Evolutionary conservation across 2,113 vertebrate species (phyloP), one percentile per base, ranked within the genome.

Genomic region (human): DNA sequence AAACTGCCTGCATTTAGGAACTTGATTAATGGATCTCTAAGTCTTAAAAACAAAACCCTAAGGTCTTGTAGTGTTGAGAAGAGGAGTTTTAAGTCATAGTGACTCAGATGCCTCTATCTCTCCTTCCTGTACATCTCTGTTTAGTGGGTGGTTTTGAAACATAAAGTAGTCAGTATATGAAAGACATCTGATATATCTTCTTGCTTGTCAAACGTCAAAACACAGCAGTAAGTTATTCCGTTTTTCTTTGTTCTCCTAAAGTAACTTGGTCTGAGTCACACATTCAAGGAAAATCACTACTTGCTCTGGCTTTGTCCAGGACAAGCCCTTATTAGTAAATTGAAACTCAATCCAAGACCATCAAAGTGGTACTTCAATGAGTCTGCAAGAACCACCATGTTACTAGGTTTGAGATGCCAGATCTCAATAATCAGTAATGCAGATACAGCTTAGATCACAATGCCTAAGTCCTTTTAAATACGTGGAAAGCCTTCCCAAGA

Each of bases 21-120:
- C 55, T 5, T 35, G 25, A 38, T 6, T n/a, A n/a, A 52, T 0
- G 2, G 6, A 27, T 12, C 64, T 2, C 0, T 16, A 12, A 38
- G 7, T 78, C 23, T 55, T 45, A 43, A 64, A 73, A 40, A 52
- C 17, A 27, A 93, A 72, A 35, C 43, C 8, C 13, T 4, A 17
- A 50, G 32, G 23, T 48, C 40, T 57, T 43, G 38, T 2, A 13
- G 38, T 18, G 22, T 22, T 48, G 85, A 66, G 72, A 40, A 80
- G 32, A 52, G 18, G 18, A 12, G 5, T 17, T 57, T 35, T 23
- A 30, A 11, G 40, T n/a, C 32, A 25, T 5, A 17, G 40, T 3
- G 8, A 16, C 45, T n/a, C 1, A 0, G 0, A 0, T 25, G 48
- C 2, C 27, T 16, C 89, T 18, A 4, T 91, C 13, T 79, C 8